phyloP scores from a whole-genome alignment of 2,888 invertebrate genomes.

The Apotomis turbidana region DNA sequence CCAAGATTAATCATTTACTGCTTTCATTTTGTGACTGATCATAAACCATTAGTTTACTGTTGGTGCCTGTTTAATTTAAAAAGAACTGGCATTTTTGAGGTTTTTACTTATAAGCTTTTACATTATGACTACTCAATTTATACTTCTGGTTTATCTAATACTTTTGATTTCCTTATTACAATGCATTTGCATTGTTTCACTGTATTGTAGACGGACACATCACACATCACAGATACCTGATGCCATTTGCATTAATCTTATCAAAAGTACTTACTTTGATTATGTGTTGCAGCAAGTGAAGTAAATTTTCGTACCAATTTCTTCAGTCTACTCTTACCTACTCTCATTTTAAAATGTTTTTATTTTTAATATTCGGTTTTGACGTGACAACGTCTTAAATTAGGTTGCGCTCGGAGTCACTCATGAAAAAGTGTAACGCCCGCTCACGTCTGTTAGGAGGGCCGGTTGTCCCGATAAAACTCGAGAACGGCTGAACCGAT shows the following conservation, averaged over 20 bases:
- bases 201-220: constrained; percentile 1
- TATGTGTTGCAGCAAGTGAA: constrained; percentile 13
- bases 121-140: constrained; percentile 1
- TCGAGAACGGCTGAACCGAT: no score
- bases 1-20: constrained; percentile 31
- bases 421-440: no score
- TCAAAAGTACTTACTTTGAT: neutral
- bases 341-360: no score
- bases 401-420: no score
- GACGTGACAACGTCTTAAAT: no score
- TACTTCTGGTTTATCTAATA: neutral
- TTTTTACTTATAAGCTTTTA: constrained; percentile 8
- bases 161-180: neutral
- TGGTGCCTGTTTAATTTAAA: constrained; percentile 9
- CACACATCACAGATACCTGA: neutral
- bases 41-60: constrained; percentile 5
- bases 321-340: no score
- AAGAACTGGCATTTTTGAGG: neutral
- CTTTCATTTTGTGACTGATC: constrained; percentile 22
- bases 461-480: no score
- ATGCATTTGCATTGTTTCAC: neutral
- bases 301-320: neutral
- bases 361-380: no score
- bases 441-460: no score
- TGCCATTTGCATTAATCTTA: neutral